Evolutionary conservation across 2,113 vertebrate genomes (phyloP), one percentile per base, ranked within the genome.

Genomic region (Phylloscopus whistleri): DNA sequence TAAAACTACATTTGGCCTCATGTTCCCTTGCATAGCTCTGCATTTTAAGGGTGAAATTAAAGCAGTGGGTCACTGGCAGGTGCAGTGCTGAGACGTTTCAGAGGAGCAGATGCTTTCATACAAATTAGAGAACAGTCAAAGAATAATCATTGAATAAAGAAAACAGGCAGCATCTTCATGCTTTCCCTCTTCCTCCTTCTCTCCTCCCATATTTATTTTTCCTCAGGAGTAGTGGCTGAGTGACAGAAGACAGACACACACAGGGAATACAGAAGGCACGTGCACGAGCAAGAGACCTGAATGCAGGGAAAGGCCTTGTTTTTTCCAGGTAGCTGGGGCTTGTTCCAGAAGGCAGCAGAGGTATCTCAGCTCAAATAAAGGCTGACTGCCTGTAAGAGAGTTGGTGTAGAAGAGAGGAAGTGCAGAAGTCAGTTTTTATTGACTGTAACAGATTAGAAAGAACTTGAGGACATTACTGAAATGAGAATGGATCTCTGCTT

Each of bases 361-460:
- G 44, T 87, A 3, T 51, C 62, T 48, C 17, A 84, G 60, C 41
- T 84, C 44, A 53, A 31, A 46, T 53, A 37, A 48, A 68, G 73
- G 39, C 48, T 90, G 85, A 64, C 53, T 67, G 46, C 39, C 8
- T 74, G 73, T 81, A 86, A 74, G 58, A 33, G 58, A 16, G 53
- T 55, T 86, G 19, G 44, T 19, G 79, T 44, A 19, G 79, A 74
- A 39, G 81, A 79, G 56, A 79, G 84, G 74, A 89, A 95, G 84
- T 84, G 81, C 80, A 91, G 56, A 95, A 95, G 66, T 72, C 58
- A 41, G 49, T 37, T 82, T 94, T 92, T 92, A 84, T 89, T 94
- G 89, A 72, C 80, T 94, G n/a, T 87, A 87, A 60, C 76, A 92
- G 81, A 84, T 91, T 80, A 92, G 72, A 53, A 88, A 85, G 72